Base-by-base conservation (phyloP, 35 echinoderm and acorn worm species). In the Holothuria glaberrima region DNA sequence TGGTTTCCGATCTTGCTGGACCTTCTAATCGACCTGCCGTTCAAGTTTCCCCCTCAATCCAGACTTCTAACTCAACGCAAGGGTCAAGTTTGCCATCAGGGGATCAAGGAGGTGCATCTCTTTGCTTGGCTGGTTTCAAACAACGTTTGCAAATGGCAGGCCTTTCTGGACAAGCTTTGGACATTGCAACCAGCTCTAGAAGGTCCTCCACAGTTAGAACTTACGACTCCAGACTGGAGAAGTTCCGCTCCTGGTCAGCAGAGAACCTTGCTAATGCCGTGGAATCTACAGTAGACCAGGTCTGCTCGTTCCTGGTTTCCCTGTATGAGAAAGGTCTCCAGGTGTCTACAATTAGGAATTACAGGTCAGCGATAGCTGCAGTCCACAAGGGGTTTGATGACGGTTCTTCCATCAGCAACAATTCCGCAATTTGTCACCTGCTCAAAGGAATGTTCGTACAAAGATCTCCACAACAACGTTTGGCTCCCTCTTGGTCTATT, bases 401-500 rank as follows among this genome's bases (percentile, higher is more conserved):
- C 24, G 71, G 88, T 59, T 80, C 21, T 0, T 21, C n/a, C 21
- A 21, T 59, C 9, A 16, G 19, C 30, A 20, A 31, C 36, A 21
- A 77, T 30, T 12, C 24, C 2, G 25, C 25, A 0, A 12, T 90
- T 50, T 3, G 14, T 3, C 73, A 91, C 0, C 75, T 91, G 9
- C n/a, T 84, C 0, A 22, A 45, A 58, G 75, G 58, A 36, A 67
- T 91, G 54, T 91, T 91, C 36, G 0, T 46, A 35, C 32, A 62
- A 14, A 12, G 65, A n/a, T 62, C 82, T 21, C 90, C 80, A 6
- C 24, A 17, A 17, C 32, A 30, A 24, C 38, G 26, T 32, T 46
- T 92, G 4, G 16, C 46, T 7, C 82, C 82, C 3, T 92, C 90
- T 5, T 92, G 82, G 90, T 54, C 52, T 17, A 18, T 92, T 12